Percentiles rank a stretch among this genome's conserved stretches.
phyloP scores from a whole-genome alignment of 2,113 vertebrate genomes.

The Petrocephalus microphthalmus region DNA sequence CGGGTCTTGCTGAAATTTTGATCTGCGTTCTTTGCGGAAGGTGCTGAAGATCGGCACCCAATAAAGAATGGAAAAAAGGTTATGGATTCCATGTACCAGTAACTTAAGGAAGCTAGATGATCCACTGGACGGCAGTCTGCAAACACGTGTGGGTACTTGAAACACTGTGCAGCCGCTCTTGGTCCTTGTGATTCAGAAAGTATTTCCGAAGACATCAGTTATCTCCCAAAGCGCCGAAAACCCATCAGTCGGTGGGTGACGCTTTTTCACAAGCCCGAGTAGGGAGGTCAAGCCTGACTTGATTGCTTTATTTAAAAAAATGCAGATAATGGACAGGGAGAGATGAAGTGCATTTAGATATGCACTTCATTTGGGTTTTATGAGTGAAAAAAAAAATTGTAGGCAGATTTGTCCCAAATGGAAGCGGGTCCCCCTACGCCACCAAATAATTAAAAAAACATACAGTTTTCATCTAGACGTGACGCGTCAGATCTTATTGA shows the following conservation, averaged over 20 bases:
- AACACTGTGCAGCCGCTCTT: neutral
- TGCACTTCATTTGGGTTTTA: neutral
- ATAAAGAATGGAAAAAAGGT: neutral
- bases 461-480: neutral
- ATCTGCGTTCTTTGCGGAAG: conserved; percentile 42
- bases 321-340: neutral
- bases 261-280: neutral
- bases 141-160: neutral
- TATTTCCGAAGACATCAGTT: neutral
- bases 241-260: neutral
- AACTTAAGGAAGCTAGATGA: neutral
- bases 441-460: neutral
- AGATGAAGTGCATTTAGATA: neutral
- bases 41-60: conserved; percentile 39
- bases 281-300: neutral
- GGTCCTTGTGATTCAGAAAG: neutral
- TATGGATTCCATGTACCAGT: neutral
- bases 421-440: neutral
- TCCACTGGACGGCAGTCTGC: neutral
- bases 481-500: neutral
- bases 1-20: conserved; percentile 45
- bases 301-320: conserved; percentile 8
- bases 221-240: neutral
- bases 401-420: neutral
- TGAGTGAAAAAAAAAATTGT: neutral